Base-by-base conservation (phyloP, 2,113 vertebrate species). In the Donacobius atricapilla region DNA sequence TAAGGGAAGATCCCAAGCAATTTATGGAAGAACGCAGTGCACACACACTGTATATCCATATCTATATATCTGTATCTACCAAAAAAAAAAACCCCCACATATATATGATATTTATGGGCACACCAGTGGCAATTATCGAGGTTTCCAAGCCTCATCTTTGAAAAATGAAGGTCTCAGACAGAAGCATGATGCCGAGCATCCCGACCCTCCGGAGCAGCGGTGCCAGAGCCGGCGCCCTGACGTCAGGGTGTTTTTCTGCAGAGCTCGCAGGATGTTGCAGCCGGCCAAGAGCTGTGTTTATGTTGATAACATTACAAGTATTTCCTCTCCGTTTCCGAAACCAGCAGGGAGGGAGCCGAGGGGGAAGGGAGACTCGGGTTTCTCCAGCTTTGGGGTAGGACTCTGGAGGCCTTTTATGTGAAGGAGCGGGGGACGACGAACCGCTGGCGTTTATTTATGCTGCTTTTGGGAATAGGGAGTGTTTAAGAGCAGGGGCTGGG, bases 221-320 rank as follows among this genome's bases (percentile, higher is more conserved):
- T 51, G 81, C 76, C 56, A 24, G 35, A 63, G 39, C 80, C 82
- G 82, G 93, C 77, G 73, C 84, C 92, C 60, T 97, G 96, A 94
- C 91, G 92, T 96, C 92, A 93, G 93, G 90, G 11, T 95, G 94
- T 94, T 96, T 96, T 94, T 94, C 64, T 91, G 92, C 83, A 33
- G 92, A 72, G 92, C 89, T 45, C 77, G 51, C 97, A 97, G 96
- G 96, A 97, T 97, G 94, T 94, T 22, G 85, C 80, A 80, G 87
- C 89, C 87, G 16, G 95, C 97, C 96, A 94, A 93, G 93, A 70
- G 95, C 96, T 83, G 89, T 97, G 96, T 95, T 91, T 95, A 73
- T 95, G 92, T 94, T 95, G 95, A 96, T 95, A 96, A 95, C 93
- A 87, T 90, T 94, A 95, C 94, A 96, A 97, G 93, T 94, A 96